Evolutionary conservation across 2,797 vertebrate genomes (phyloP).

Genomic region (Hippopotamyrus pictus): DNA sequence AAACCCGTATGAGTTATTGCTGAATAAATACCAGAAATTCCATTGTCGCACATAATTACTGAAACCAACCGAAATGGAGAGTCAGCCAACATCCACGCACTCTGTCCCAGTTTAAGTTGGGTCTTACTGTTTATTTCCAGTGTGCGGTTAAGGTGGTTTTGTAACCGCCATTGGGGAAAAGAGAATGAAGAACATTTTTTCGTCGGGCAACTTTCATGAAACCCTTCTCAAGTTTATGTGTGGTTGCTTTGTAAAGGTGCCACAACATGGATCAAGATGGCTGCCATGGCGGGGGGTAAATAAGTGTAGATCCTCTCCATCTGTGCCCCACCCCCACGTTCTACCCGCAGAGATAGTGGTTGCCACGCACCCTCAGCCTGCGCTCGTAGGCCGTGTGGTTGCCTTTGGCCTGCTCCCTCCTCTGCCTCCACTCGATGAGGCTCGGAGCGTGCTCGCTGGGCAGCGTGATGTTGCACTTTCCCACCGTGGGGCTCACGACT

Average conservation of each 20-base stretch:
- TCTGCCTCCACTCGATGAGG: constrained; percentile 94
- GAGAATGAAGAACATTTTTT: not conserved
- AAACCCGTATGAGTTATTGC: not conserved
- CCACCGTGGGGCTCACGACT: constrained; percentile 84
- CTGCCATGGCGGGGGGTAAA: not conserved
- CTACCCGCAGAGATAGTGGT: not conserved
- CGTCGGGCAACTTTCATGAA: too few species aligned
- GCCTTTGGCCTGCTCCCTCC: constrained; percentile 90
- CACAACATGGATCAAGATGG: not conserved
- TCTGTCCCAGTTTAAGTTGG: not conserved
- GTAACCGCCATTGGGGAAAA: not conserved
- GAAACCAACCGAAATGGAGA: not conserved
- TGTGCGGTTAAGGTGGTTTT: not conserved
- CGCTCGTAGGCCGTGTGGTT: constrained; percentile 92
- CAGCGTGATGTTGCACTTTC: constrained; percentile 94
- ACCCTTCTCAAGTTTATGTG: not conserved
- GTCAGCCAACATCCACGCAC: not conserved
- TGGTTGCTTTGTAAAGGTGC: not conserved
- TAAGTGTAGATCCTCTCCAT: not conserved
- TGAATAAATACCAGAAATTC: constrained; percentile 1
- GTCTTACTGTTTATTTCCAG: not conserved
- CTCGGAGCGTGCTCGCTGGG: constrained; percentile 91
- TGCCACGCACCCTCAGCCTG: constrained; percentile 79
- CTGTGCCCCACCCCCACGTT: not conserved
- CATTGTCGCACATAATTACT: not conserved